These are phyloP conservation scores for Laothoe populi DNA, from an alignment of 2,888 invertebrate genomes.

Conservation along the genomic window DNA sequence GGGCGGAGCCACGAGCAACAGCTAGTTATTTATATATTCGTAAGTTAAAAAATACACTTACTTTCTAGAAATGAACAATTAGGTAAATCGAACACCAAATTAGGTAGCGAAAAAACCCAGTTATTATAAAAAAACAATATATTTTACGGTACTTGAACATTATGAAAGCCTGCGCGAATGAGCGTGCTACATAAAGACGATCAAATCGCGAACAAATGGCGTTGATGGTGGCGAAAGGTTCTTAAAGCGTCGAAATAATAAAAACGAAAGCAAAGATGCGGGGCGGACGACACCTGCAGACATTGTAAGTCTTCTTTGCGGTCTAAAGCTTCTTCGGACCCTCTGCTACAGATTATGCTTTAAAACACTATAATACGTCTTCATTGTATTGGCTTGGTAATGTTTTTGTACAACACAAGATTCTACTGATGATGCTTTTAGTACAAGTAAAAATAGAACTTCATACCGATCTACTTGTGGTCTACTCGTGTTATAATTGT, in stretches of 20 bases:
- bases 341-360: constrained; percentile 17
- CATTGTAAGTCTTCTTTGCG: constrained; percentile 80
- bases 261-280: constrained; percentile 58
- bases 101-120: constrained; percentile 10
- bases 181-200: constrained; percentile 27
- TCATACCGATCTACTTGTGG: too few species aligned
- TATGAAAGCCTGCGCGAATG: constrained; percentile 8
- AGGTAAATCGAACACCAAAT: constrained; percentile 13
- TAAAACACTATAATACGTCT: background rate
- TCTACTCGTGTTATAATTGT: too few species aligned
- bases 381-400: background rate
- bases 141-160: constrained; percentile 18
- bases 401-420: background rate
- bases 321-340: constrained; percentile 44
- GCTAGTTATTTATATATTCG: too few species aligned
- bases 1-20: too few species aligned
- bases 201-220: constrained; percentile 11
- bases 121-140: constrained; percentile 13
- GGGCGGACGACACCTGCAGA: constrained; percentile 75
- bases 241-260: constrained; percentile 54
- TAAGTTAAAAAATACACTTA: background rate
- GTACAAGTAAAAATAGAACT: too few species aligned
- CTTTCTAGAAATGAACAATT: constrained; percentile 6
- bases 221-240: constrained; percentile 27
- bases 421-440: too few species aligned